These are phyloP conservation scores for Gobio gobio DNA, from an alignment of 2,113 vertebrate species.

Conservation along the genomic window DNA sequence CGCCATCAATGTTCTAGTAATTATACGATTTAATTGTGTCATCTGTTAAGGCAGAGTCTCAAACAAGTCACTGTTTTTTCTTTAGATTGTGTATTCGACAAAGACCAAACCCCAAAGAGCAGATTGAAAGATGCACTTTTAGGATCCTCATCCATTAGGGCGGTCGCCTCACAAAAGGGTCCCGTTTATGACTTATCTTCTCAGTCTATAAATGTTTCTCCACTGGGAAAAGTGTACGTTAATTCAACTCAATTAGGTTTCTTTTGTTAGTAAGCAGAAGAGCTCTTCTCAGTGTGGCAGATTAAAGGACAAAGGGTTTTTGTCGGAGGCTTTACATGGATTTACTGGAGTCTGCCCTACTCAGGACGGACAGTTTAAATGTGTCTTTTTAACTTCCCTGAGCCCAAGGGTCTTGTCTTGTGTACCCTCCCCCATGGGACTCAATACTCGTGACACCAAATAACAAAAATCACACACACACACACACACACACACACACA, in stretches of 20 bases:
- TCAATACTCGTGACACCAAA: background rate
- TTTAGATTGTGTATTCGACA: background rate
- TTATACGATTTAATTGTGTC: background rate
- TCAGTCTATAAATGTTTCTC: constrained; percentile 3
- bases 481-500: too few species aligned
- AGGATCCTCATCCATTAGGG: background rate
- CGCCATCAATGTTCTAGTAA: background rate
- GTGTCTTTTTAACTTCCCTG: constrained; percentile 6
- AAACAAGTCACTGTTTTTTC: background rate
- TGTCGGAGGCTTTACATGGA: background rate
- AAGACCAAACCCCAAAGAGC: background rate
- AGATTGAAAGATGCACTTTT: background rate
- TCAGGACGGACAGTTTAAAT: background rate
- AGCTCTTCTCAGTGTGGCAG: background rate
- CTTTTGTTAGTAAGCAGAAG: background rate
- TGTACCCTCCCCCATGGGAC: background rate
- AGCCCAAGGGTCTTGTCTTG: constrained; percentile 13
- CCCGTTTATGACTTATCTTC: background rate
- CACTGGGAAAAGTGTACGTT: background rate
- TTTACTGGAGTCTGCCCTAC: background rate
- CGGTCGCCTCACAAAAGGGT: background rate
- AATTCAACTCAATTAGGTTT: background rate
- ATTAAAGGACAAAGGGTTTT: constrained; percentile 6
- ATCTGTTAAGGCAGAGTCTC: background rate
- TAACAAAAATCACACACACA: too few species aligned